phyloP scores from a whole-genome alignment of 2,113 vertebrate species.

The Maccullochella peelii region DNA sequence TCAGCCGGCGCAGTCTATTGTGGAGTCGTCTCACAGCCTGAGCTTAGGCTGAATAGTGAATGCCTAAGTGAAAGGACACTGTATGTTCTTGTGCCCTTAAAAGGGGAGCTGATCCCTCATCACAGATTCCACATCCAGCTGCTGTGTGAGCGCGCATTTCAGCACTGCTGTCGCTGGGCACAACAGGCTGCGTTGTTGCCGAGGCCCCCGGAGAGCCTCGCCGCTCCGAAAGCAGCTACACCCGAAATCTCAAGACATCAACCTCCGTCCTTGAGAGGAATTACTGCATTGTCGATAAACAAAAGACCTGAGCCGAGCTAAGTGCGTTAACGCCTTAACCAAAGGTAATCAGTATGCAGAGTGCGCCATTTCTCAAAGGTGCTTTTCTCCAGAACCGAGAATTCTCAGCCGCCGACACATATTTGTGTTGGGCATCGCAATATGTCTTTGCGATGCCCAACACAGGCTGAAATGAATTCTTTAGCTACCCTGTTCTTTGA shows the following conservation, averaged over 20 bases:
- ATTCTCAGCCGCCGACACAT: constrained; percentile 18
- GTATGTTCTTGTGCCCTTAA: constrained; percentile 33
- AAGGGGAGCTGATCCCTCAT: constrained; percentile 43
- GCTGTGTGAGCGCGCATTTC: constrained; percentile 7
- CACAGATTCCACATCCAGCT: constrained; percentile 47
- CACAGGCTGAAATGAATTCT: constrained; percentile 48
- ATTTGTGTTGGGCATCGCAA: too few species aligned
- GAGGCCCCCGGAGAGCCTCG: not conserved
- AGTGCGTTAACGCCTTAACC: constrained; percentile 31
- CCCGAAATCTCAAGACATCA: not conserved
- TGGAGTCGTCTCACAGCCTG: constrained; percentile 29
- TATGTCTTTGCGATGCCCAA: constrained; percentile 38
- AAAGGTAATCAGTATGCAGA: constrained; percentile 59
- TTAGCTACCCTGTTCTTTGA: constrained; percentile 38
- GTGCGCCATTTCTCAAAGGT: constrained; percentile 18
- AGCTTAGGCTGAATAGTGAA: constrained; percentile 39
- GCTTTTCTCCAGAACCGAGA: constrained; percentile 44
- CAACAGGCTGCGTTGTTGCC: constrained; percentile 28
- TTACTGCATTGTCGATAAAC: constrained; percentile 52
- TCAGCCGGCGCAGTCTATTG: constrained; percentile 9
- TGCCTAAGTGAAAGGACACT: constrained; percentile 46
- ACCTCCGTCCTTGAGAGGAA: constrained; percentile 54
- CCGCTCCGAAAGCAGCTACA: not conserved
- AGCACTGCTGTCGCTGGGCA: not conserved
- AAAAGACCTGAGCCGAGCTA: constrained; percentile 22